Evolutionary conservation across 1,140 invertebrate species (phyloP).

Genomic region (Euura lappo): DNA sequence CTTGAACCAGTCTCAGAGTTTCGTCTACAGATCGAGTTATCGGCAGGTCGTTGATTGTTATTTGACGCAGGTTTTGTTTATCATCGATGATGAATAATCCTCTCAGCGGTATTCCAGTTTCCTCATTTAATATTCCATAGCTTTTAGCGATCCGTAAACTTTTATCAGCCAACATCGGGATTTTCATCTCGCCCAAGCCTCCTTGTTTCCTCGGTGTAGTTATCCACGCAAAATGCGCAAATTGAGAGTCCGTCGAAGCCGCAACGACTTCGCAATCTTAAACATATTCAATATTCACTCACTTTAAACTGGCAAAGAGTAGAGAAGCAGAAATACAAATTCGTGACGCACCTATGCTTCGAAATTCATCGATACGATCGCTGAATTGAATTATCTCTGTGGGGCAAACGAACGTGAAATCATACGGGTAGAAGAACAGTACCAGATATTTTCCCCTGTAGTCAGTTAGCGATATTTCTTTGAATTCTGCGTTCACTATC

Average conservation of each 20-base stretch:
- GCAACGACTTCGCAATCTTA: slow-evolving; percentile 77
- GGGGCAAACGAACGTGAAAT: slow-evolving; percentile 89
- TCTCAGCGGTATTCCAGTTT: slow-evolving; percentile 87
- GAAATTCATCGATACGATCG: slow-evolving; percentile 81
- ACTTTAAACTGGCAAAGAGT: background rate
- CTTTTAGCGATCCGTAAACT: slow-evolving; percentile 79
- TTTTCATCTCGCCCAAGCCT: slow-evolving; percentile 92
- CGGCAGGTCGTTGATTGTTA: slow-evolving; percentile 94
- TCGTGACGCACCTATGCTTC: slow-evolving; percentile 66
- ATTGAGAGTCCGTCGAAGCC: slow-evolving; percentile 86
- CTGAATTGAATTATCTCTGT: slow-evolving; percentile 93
- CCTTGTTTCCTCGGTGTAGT: slow-evolving; percentile 93
- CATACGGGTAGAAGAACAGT: slow-evolving; percentile 77
- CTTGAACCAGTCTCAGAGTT: slow-evolving; percentile 86
- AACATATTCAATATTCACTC: background rate
- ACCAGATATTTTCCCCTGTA: slow-evolving; percentile 77
- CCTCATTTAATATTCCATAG: slow-evolving; percentile 92
- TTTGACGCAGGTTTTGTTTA: slow-evolving; percentile 86
- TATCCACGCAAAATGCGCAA: slow-evolving; percentile 87
- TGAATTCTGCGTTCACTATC: slow-evolving; percentile 69
- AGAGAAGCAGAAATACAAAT: background rate
- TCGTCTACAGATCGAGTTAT: slow-evolving; percentile 83
- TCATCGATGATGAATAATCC: slow-evolving; percentile 95
- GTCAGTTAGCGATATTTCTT: slow-evolving; percentile 67
- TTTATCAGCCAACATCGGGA: slow-evolving; percentile 92